phyloP scores from a whole-genome alignment of 2,797 vertebrate species.

The Ficedula albicollis region DNA sequence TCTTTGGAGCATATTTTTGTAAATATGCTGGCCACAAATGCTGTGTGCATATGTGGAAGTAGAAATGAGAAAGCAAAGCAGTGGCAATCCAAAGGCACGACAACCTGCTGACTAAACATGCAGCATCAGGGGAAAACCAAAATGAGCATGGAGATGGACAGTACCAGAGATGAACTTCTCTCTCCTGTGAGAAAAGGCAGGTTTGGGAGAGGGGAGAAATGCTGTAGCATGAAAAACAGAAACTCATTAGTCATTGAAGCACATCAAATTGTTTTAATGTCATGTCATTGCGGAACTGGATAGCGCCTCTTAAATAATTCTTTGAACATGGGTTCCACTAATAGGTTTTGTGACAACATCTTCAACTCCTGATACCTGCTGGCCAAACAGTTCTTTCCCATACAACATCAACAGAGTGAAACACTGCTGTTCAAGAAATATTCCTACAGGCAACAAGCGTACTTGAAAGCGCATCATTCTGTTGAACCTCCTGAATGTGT shows the following conservation, averaged over 20 bases:
- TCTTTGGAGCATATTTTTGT: not conserved
- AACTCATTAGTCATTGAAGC: not conserved
- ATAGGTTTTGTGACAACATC: not conserved
- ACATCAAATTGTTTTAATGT: not conserved
- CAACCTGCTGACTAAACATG: not conserved
- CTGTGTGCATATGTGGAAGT: not conserved
- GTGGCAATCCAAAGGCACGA: not conserved
- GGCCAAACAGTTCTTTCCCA: not conserved
- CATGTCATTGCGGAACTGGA: not conserved
- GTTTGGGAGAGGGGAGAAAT: not conserved
- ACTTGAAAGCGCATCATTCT: not conserved
- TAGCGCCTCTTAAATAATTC: accelerated
- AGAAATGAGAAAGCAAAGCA: not conserved
- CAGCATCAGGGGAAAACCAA: not conserved
- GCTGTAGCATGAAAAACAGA: not conserved
- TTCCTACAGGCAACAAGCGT: not conserved
- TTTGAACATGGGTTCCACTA: not conserved
- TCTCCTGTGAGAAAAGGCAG: not conserved
- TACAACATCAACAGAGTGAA: not conserved
- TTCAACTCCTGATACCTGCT: not conserved
- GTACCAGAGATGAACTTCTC: not conserved
- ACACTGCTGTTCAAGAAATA: not conserved
- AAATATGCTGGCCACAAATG: not conserved
- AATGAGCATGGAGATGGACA: not conserved
- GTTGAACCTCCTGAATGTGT: not conserved